Evolutionary conservation across 2,113 vertebrate genomes (phyloP), one percentile per base, ranked within the genome.

Genomic region (Platycercus adscitus): DNA sequence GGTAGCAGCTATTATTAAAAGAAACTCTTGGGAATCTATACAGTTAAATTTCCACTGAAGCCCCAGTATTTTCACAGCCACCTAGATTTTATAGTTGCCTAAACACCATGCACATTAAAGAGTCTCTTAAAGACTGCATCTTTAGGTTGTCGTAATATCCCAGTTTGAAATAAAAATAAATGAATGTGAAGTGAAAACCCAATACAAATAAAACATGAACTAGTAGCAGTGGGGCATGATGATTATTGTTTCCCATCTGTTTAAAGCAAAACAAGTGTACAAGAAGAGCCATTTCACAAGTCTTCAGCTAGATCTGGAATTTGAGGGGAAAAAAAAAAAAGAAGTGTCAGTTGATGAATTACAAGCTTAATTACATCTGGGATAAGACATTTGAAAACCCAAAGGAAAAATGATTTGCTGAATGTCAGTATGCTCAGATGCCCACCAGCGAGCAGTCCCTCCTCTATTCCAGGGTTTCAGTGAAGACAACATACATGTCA

Each of bases 381-480:
- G 93, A 93, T 88, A 79, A 95, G 89, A 69, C 50, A 79, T 81
- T 92, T 93, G 18, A 91, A 64, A 95, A 95, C 94, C 94, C 95
- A 95, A 73, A 91, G 92, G 85, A 84, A 81, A 94, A 96, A 73
- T 47, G 60, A 96, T 91, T 95, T 90, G 86, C 95, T 64, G 75
- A 84, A 93, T 93, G 93, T 89, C 89, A 93, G 81, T 75, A 95
- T 94, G 96, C 96, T 97, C 93, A 97, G 95, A 95, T 96, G 90
- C 96, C 93, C 96, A 96, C 93, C 95, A 97, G 83, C 1, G 80
- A 97, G 93, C 94, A 95, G 86, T 91, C 76, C 88, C 91, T 87
- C 93, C 91, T 95, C 94, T 55, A 15, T 88, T 76, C 17, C 83
- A 83, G 52, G 60, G 39, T 88, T 95, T 93, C 89, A 89, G 60